Conservation (phyloP, 1,140 invertebrate genomes). For the Drosophila serrata region DNA sequence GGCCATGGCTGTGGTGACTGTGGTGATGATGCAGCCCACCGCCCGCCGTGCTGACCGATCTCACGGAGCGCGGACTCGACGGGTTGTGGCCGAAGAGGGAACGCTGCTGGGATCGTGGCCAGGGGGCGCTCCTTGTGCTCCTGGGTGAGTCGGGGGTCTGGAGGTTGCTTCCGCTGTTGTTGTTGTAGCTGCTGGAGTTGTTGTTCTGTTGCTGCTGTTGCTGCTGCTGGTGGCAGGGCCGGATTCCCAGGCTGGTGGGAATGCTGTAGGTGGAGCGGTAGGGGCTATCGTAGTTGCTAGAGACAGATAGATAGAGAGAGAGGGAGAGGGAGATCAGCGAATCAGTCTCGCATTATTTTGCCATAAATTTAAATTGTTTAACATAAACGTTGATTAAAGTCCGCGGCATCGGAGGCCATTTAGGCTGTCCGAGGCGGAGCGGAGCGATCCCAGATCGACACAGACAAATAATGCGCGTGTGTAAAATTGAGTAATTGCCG, state of each 20-base stretch:
- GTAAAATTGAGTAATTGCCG: slow-evolving; percentile 83
- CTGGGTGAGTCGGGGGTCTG: slow-evolving; percentile 88
- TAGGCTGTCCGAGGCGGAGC: slow-evolving; percentile 62
- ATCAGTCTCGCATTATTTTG: slow-evolving; percentile 81
- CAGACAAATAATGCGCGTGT: slow-evolving; percentile 83
- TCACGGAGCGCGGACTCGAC: slow-evolving; percentile 88
- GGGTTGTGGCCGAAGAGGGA: slow-evolving; percentile 89
- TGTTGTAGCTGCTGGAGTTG: slow-evolving; percentile 81
- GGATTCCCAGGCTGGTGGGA: slow-evolving; percentile 82
- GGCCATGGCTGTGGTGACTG: slow-evolving; percentile 72
- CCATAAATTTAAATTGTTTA: slow-evolving; percentile 85
- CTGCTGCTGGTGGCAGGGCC: slow-evolving; percentile 74
- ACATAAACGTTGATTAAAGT: slow-evolving; percentile 84
- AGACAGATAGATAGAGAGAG: slow-evolving; percentile 21
- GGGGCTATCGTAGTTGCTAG: slow-evolving; percentile 85
- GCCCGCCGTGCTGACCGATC: slow-evolving; percentile 87
- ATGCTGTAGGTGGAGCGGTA: slow-evolving; percentile 86
- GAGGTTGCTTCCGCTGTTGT: slow-evolving; percentile 72
- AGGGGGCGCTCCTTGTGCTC: slow-evolving; percentile 94
- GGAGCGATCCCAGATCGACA: slow-evolving; percentile 63
- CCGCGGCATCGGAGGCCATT: slow-evolving; percentile 60
- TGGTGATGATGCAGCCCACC: slow-evolving; percentile 77
- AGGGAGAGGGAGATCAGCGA: slow-evolving; percentile 48
- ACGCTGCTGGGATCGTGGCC: slow-evolving; percentile 89
- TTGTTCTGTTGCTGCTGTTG: slow-evolving; percentile 72